Base-by-base conservation (phyloP, 2,888 invertebrate species). In the Oscheius sp. region DNA sequence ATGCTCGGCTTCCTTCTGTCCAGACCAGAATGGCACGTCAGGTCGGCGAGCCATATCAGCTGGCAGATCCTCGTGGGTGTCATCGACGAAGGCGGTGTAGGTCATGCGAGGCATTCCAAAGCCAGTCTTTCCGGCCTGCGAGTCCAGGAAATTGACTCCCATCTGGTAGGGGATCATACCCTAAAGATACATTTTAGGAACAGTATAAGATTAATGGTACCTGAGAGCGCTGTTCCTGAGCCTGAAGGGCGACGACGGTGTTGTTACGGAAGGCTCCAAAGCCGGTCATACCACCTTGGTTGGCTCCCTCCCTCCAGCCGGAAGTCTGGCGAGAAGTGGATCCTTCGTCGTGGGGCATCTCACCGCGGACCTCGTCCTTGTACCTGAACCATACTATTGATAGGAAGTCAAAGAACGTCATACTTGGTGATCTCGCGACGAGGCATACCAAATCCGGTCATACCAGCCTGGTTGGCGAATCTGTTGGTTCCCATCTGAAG, bases 111-210 rank as follows among this genome's bases (percentile, higher is more conserved):
- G 90, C 82, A 90, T 90, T 50, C 92, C 92, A 86, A 91, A 92
- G 13, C 91, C 91, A 60, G 90, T 91, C 90, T 91, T 91, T 74
- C 91, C 91, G 50, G 90, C 87, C 85, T 91, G 91, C 47, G 90
- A 90, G 37, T 91, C 91, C 62, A 91, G 91, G 86, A 90, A 90
- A 87, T 91, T 91, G 77, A 90, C 90, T 73, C 91, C 92, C 86
- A 91, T 91, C 83, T 92, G 91, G 76, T 91, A 89, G 48, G 91
- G 91, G 84, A 92, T 91, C 85, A 88, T 83, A 65, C 84, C 86
- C 76, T 83, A 76, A 53, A 65, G 35, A 37, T 11, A 1, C n/a
- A 62, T 11, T 9, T 57, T 10, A 57, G 5, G 33, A n/a, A 32
- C 21, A 29, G 33, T 57, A 7, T 10, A n/a, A 21, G 4, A 1